Base-by-base conservation (phyloP, 2,797 vertebrate genomes). In the Arctocebus calabarensis region DNA sequence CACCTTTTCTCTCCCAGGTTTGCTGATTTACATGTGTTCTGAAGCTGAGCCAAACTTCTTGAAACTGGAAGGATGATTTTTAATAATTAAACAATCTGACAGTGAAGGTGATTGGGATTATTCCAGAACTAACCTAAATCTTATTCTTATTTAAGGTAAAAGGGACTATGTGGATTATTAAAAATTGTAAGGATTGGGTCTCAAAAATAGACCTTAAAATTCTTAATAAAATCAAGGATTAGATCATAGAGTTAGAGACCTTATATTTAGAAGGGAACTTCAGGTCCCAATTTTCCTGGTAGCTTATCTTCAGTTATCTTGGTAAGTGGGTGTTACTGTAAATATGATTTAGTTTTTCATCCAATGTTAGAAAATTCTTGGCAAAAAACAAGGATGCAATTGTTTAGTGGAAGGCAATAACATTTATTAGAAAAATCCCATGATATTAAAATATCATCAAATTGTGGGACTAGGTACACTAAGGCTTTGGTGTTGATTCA, bases 1-100 rank as follows among this genome's bases (percentile, higher is more conserved):
- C 84, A 59, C 29, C 27, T 95, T 96, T 96, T 94, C 84, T 95
- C 59, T 96, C 88, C 93, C 91, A 95, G 89, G 16, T 85, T 97
- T 88, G 87, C 77, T 89, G 82, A 97, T 96, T 94, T 96, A 74
- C 79, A 79, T 37, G 20, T 88, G 57, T 93, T 95, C 59, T 34
- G 88, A 96, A 97, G 68, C 48, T 66, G 70, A 96, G 77, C 84
- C 62, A 70, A 78, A 84, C 17, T 96, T 78, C 75, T 96, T 97
- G 57, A 95, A 93, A 90, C 32, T 95, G 68, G 40, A 88, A 94
- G 91, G 52, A 59, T 57, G 29, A 85, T 83, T 95, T 96, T 96
- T 55, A 90, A 88, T 43, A 93, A 95, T 17, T 91, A 83, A 92
- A 74, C 19, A 88, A 85, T 32, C n/a, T 55, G 85, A 66, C 27